A percentile compares a stretch with the other conserved stretches of the same genome.
These are phyloP conservation scores for Mamestra configurata DNA, from an alignment of 1,140 invertebrate species.

Conservation along the genomic window DNA sequence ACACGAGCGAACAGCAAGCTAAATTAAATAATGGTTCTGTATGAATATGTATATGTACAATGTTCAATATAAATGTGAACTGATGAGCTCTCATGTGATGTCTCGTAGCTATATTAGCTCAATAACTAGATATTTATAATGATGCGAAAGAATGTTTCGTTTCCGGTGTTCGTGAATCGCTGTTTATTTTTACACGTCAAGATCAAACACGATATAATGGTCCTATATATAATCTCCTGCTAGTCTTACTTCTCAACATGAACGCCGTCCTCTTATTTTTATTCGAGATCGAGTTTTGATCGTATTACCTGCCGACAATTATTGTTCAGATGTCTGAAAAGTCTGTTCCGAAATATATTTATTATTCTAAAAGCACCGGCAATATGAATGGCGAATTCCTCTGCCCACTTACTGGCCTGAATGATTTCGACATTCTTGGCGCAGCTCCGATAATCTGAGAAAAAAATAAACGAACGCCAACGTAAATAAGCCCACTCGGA, in stretches of 20 bases:
- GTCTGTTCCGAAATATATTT: constrained; percentile 53
- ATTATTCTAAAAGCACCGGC: constrained; percentile 67
- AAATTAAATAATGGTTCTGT: constrained; percentile 18
- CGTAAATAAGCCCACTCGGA: constrained; percentile 81
- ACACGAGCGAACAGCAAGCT: not conserved
- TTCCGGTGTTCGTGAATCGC: constrained; percentile 45
- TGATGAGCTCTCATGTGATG: not conserved
- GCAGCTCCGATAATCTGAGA: constrained; percentile 83
- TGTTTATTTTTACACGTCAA: constrained; percentile 44
- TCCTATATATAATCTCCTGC: constrained; percentile 29
- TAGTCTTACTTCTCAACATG: constrained; percentile 7
- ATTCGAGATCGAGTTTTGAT: constrained; percentile 21
- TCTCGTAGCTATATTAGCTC: constrained; percentile 21
- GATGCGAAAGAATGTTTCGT: constrained; percentile 38
- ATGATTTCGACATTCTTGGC: constrained; percentile 88
- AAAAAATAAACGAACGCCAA: constrained; percentile 83
- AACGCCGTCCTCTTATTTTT: constrained; percentile 24
- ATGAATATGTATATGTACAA: not conserved
- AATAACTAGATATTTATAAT: constrained; percentile 32
- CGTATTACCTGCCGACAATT: constrained; percentile 23
- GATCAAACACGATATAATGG: constrained; percentile 38
- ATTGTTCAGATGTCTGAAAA: constrained; percentile 55
- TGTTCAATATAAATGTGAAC: not conserved
- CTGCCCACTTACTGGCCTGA: constrained; percentile 86
- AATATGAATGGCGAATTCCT: constrained; percentile 86